These are phyloP conservation scores for Paedocypris micromegethes DNA, from an alignment of 2,797 vertebrate genomes.

Conservation along the genomic window DNA sequence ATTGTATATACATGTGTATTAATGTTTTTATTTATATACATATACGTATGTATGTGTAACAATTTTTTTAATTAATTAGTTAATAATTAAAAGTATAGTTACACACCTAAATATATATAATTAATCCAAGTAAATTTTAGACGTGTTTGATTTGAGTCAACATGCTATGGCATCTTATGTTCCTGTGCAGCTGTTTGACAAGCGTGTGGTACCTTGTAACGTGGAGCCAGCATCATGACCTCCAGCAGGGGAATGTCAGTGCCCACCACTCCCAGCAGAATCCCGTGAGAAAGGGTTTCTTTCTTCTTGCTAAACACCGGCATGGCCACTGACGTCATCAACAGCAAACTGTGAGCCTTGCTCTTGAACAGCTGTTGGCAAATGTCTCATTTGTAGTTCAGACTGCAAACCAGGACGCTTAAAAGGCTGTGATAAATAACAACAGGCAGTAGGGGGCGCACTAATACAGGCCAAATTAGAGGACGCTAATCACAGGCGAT, in stretches of 20 bases:
- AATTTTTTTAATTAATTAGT: too few relatives aligned
- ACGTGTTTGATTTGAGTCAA: too few relatives aligned
- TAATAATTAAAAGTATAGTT: too few relatives aligned
- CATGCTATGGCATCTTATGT: too few relatives aligned
- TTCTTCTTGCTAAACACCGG: slow-evolving; percentile 88
- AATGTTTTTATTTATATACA: too few relatives aligned
- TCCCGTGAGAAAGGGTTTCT: slow-evolving; percentile 86
- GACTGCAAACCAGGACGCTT: neutral
- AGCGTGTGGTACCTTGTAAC: slow-evolving; percentile 78
- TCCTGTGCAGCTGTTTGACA: too few relatives aligned
- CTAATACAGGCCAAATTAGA: neutral
- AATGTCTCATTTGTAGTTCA: neutral
- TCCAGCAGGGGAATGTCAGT: slow-evolving; percentile 88
- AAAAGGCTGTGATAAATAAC: slow-evolving; percentile 4
- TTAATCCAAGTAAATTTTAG: too few relatives aligned
- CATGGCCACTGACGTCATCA: slow-evolving; percentile 86
- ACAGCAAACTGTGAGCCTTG: slow-evolving; percentile 72
- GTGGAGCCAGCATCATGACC: slow-evolving; percentile 85
- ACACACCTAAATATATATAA: too few relatives aligned
- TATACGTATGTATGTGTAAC: too few relatives aligned
- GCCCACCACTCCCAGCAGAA: slow-evolving; percentile 92
- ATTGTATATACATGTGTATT: too few relatives aligned
- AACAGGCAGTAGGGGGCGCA: slow-evolving; percentile 40
- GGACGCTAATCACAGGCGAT: slow-evolving; percentile 12
- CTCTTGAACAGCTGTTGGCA: slow-evolving; percentile 70